Base-by-base conservation (phyloP, 2,113 vertebrate genomes). In the Peucedramus taeniatus region DNA sequence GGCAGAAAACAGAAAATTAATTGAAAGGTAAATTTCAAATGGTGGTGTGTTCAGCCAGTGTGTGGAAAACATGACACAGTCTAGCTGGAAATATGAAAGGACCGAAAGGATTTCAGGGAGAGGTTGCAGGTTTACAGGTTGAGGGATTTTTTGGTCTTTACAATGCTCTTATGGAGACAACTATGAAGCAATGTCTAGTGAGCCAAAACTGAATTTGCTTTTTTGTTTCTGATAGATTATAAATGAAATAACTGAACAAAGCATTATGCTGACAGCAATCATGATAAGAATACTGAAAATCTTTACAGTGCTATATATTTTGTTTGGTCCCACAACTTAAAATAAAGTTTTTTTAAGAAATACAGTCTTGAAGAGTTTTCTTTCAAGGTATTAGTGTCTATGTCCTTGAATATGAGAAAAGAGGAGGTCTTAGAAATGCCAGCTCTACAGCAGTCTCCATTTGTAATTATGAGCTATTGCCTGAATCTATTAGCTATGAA, bases 1-100 rank as follows among this genome's bases (percentile, higher is more conserved):
- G 82, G 66, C 69, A 96, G 89, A 94, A 97, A 95, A 96, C 51
- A 91, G 90, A 95, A 96, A 91, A 97, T 94, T 93, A 97, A 87
- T 96, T n/a, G 23, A 87, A 90, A 94, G 56, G 50, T 42, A 50
- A 72, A 96, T 95, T 93, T 45, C 30, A 28, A 82, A 81, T 37
- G 7, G 26, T 35, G 35, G 16, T 87, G 10, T 90, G 49, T 92
- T 87, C 31, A 60, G 42, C 42, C 17, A 37, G 23, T 8, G 10
- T 40, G 6, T 37, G 40, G 65, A 85, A 89, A 89, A 61, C 35
- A 22, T 11, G 63, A 37, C 22, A 17, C 6, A 27, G 15, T 53
- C 37, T 69, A 79, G 14, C 16, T 72, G 18, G 33, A 63, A 83
- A 42, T 75, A 86, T 90, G 40, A 87, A 56, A 51, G 18, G 21